Percentiles rank a stretch among this genome's conserved stretches.
Evolutionary conservation across 2,113 vertebrate species (phyloP).

Genomic region (Himantopus leucocephalus): DNA sequence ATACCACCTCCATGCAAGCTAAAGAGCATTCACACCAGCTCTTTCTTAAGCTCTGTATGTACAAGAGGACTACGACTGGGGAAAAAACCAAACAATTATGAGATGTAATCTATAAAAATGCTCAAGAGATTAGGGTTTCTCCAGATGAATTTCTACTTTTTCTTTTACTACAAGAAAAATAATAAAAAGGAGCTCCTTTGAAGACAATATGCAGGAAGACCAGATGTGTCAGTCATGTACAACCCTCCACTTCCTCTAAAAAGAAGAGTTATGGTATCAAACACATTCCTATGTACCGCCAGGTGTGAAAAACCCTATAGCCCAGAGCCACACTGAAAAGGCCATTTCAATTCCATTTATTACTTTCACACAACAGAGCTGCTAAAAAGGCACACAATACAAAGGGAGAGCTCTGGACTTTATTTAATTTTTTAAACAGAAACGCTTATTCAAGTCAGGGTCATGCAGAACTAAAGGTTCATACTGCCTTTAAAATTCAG

Average conservation of each 20-base stretch:
- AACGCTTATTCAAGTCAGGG: neutral
- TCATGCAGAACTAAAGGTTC: fast-evolving
- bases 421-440: neutral
- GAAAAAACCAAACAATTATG: neutral
- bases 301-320: neutral
- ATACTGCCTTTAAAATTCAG: neutral
- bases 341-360: neutral
- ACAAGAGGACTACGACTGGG: neutral
- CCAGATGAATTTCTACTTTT: neutral
- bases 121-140: neutral
- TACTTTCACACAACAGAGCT: neutral
- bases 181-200: neutral
- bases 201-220: neutral
- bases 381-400: neutral
- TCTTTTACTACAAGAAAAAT: neutral
- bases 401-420: neutral
- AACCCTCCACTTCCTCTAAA: neutral
- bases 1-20: neutral
- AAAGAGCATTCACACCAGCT: neutral
- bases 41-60: neutral
- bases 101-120: neutral
- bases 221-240: neutral
- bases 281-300: neutral
- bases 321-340: neutral
- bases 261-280: neutral